A percentile compares a stretch with the other conserved stretches of the same genome.
Conservation (phyloP, 2,113 vertebrate genomes). For the Otus sunia region DNA sequence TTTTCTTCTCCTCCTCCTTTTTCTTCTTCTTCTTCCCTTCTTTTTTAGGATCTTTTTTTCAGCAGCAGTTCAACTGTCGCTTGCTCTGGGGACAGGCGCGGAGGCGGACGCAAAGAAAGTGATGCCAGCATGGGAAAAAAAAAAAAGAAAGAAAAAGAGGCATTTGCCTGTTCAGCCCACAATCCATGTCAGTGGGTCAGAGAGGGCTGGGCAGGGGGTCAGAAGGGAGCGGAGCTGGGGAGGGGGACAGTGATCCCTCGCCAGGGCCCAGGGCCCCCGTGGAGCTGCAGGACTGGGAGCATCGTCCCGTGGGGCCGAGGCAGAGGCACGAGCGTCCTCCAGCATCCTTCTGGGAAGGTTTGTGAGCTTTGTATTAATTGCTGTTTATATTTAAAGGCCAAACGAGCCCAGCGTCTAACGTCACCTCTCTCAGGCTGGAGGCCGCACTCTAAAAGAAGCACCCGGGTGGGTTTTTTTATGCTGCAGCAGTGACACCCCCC, state of each 20-base stretch:
- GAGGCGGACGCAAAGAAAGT: neutral
- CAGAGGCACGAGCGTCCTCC: neutral
- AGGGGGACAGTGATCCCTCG: neutral
- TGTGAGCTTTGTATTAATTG: neutral
- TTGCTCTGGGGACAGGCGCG: neutral
- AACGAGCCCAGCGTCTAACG: accelerated
- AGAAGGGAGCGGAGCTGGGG: neutral
- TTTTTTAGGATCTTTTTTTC: neutral
- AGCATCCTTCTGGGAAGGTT: neutral
- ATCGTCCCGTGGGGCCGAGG: accelerated
- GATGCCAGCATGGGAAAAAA: neutral
- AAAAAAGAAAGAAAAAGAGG: too few species aligned
- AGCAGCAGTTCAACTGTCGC: neutral
- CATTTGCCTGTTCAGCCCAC: neutral
- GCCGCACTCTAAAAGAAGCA: neutral
- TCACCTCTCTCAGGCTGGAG: neutral
- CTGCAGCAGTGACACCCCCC: neutral
- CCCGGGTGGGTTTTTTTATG: accelerated
- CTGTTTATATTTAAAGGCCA: neutral
- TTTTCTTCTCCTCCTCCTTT: too few species aligned
- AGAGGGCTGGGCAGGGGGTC: neutral
- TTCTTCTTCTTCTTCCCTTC: too few species aligned
- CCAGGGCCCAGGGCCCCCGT: accelerated
- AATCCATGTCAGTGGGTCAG: neutral
- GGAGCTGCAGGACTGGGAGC: neutral